Evolutionary conservation across 1,140 invertebrate species (phyloP).

Genomic region (Pseudomyrmex concolor): DNA sequence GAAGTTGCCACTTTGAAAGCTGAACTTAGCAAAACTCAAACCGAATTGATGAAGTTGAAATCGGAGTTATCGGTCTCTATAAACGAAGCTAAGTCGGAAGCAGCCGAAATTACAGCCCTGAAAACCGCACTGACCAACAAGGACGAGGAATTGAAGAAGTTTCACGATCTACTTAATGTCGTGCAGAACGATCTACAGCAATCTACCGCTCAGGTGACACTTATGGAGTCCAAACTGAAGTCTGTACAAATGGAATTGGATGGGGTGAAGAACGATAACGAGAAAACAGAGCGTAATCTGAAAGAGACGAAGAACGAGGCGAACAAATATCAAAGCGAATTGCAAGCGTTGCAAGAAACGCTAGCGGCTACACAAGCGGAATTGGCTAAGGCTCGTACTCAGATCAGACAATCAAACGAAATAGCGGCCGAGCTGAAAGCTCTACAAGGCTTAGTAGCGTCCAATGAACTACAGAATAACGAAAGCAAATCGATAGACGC

Average conservation of each 20-base stretch:
- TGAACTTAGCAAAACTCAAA: conserved; percentile 75
- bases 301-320: conserved; percentile 76
- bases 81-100: conserved; percentile 75
- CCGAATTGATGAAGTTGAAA: conserved; percentile 76
- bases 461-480: conserved; percentile 78
- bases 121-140: conserved; percentile 68
- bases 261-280: conserved; percentile 67
- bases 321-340: conserved; percentile 73
- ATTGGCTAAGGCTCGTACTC: conserved; percentile 65
- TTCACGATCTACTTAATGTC: conserved; percentile 68
- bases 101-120: conserved; percentile 72
- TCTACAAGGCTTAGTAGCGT: conserved; percentile 69
- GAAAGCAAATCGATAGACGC: conserved; percentile 69
- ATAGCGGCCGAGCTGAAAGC: conserved; percentile 63
- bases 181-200: conserved; percentile 75
- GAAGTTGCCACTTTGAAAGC: conserved; percentile 74
- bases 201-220: conserved; percentile 66
- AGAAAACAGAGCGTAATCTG: conserved; percentile 66
- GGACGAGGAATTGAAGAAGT: conserved; percentile 75
- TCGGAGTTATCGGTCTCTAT: conserved; percentile 72
- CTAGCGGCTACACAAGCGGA: conserved; percentile 75
- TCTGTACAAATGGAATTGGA: conserved; percentile 72
- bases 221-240: conserved; percentile 65
- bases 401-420: conserved; percentile 68
- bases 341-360: conserved; percentile 73